Percentiles rank a stretch among this genome's conserved stretches.
These are phyloP conservation scores for Pluvialis apricaria DNA, from an alignment of 2,113 vertebrate species.

Conservation along the genomic window DNA sequence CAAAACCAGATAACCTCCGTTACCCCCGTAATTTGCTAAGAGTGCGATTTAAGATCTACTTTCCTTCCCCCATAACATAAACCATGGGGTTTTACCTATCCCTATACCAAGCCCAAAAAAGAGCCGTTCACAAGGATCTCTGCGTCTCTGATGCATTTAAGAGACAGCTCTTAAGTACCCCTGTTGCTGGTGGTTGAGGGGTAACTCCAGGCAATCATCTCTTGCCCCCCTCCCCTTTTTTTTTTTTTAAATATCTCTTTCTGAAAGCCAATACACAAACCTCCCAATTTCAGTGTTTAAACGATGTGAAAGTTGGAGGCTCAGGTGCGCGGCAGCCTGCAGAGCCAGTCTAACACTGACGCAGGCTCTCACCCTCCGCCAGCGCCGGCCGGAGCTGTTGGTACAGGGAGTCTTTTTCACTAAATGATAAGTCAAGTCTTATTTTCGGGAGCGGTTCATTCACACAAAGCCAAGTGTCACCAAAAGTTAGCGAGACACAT, in stretches of 20 bases:
- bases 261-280: neutral
- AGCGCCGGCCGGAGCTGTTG: neutral
- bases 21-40: neutral
- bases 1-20: neutral
- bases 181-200: neutral
- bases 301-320: fast-evolving
- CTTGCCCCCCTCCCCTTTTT: too few species aligned
- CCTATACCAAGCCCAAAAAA: fast-evolving
- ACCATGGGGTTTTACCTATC: neutral
- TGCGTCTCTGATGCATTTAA: neutral
- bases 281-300: neutral
- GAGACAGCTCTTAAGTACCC: neutral
- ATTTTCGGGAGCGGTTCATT: neutral
- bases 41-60: neutral
- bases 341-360: neutral
- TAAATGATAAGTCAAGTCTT: neutral
- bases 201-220: neutral
- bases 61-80: neutral
- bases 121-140: neutral
- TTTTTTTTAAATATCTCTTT: neutral
- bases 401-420: neutral
- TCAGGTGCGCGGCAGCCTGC: neutral
- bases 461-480: neutral
- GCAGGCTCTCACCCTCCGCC: neutral
- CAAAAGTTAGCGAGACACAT: neutral